A percentile compares a stretch with the other conserved stretches of the same genome.
Evolutionary conservation across 2,113 vertebrate genomes (phyloP).

Genomic region (Stegostoma tigrinum): DNA sequence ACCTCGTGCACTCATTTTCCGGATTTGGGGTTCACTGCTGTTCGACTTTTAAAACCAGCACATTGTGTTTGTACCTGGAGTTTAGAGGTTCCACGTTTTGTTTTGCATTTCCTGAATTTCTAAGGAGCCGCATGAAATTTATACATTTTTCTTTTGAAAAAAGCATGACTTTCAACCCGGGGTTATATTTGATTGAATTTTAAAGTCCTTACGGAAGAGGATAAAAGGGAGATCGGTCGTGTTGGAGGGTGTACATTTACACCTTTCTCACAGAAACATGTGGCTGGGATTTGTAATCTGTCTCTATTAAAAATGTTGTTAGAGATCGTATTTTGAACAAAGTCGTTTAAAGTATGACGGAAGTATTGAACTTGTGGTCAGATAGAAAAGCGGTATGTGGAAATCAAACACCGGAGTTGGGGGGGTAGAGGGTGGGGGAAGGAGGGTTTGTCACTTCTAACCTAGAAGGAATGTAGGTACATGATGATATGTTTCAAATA

Average conservation of each 20-base stretch:
- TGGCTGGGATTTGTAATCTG: conserved; percentile 15
- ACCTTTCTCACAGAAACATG: conserved; percentile 3
- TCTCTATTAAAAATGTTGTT: conserved; percentile 1
- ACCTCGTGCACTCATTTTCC: not conserved
- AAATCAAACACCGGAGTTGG: not conserved
- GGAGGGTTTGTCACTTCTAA: not conserved
- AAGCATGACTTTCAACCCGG: not conserved
- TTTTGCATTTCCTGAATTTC: not conserved
- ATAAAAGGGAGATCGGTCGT: not conserved
- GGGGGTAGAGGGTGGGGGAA: not conserved
- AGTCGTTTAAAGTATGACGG: not conserved
- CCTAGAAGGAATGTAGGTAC: not conserved
- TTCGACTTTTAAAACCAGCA: too few species aligned
- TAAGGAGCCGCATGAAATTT: not conserved
- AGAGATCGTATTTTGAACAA: not conserved
- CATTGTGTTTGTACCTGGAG: not conserved
- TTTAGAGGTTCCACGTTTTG: not conserved
- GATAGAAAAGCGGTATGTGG: conserved; percentile 13
- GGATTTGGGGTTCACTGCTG: too few species aligned
- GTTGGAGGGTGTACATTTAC: not conserved
- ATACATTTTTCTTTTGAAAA: too few species aligned
- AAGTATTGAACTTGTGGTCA: not conserved
- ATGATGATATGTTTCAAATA: not conserved
- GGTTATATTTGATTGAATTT: not conserved
- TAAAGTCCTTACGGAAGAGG: not conserved